Evolutionary conservation across 2,113 vertebrate species (phyloP).

Genomic region (Oostethus manadensis): DNA sequence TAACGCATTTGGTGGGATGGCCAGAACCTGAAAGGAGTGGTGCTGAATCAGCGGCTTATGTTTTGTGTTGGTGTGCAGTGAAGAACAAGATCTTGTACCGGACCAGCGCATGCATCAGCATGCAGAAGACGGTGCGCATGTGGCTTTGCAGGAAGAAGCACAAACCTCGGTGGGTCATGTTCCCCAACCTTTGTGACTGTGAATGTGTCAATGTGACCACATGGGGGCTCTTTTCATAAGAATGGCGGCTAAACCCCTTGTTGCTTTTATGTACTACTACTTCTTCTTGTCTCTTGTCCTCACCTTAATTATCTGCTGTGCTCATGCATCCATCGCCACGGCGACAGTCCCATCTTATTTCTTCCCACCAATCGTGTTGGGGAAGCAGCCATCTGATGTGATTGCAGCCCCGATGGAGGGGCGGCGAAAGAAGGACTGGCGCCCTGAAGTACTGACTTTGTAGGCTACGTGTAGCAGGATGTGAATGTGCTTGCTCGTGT

Average conservation of each 20-base stretch:
- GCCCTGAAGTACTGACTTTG: no score
- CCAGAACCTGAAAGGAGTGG: no score
- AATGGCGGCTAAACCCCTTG: background rate
- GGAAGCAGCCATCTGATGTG: no score
- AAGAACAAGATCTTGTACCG: constrained; percentile 95
- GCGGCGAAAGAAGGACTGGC: no score
- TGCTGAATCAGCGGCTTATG: no score
- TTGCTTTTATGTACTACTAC: background rate
- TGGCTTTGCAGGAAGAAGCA: constrained; percentile 96
- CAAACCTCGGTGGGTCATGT: constrained; percentile 84
- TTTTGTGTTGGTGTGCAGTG: constrained; percentile 67
- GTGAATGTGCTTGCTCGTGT: background rate
- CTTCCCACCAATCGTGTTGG: no score
- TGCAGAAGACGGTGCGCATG: constrained; percentile 96
- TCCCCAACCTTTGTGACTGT: background rate
- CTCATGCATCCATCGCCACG: background rate
- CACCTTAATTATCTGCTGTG: background rate
- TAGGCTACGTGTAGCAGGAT: no score
- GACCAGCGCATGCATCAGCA: constrained; percentile 83
- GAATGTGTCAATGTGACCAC: no score
- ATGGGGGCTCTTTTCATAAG: no score
- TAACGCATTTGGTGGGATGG: no score
- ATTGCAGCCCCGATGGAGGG: no score
- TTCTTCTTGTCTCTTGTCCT: background rate
- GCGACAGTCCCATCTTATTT: no score